phyloP scores from a whole-genome alignment of 37 sponge, comb jelly and placozoan genomes.

The Chondrosia reniformis region DNA sequence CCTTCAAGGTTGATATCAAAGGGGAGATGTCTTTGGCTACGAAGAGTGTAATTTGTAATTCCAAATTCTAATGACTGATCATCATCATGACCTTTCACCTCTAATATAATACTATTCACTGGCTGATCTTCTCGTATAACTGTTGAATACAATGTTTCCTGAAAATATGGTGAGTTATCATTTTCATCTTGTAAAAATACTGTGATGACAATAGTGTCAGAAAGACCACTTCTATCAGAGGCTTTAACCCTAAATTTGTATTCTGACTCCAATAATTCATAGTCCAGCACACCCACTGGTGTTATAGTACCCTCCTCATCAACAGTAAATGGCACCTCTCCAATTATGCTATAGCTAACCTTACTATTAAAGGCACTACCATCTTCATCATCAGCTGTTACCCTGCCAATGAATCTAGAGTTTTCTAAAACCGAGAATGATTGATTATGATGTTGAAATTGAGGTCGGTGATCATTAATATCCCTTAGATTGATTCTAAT shows the following conservation, averaged over 20 bases:
- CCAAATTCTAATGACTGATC: slow-evolving; percentile 19
- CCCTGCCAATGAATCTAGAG: slow-evolving; percentile 20
- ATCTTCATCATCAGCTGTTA: slow-evolving; percentile 43
- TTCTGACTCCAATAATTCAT: slow-evolving; percentile 20
- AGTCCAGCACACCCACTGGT: slow-evolving; percentile 26
- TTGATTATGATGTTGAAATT: slow-evolving; percentile 11
- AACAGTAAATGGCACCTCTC: slow-evolving; percentile 34
- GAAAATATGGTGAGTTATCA: slow-evolving; percentile 60
- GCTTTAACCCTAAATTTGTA: slow-evolving; percentile 35
- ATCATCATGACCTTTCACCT: slow-evolving; percentile 23
- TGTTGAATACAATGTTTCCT: background rate
- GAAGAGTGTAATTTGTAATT: background rate
- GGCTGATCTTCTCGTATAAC: slow-evolving; percentile 37
- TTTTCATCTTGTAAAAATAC: slow-evolving; percentile 56
- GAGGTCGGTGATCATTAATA: slow-evolving; percentile 50
- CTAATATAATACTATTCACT: slow-evolving; percentile 2
- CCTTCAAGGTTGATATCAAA: slow-evolving; percentile 31
- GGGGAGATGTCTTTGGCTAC: slow-evolving; percentile 12
- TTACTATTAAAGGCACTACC: slow-evolving; percentile 33
- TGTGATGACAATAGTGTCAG: slow-evolving; percentile 17
- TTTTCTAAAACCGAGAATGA: slow-evolving; percentile 5
- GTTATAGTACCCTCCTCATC: slow-evolving; percentile 23
- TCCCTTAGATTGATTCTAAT: slow-evolving; percentile 29
- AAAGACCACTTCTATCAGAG: slow-evolving; percentile 36
- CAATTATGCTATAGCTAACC: background rate